These are phyloP conservation scores for Fissipunctia ypsillon DNA, from an alignment of 2,888 invertebrate genomes.

Conservation along the genomic window DNA sequence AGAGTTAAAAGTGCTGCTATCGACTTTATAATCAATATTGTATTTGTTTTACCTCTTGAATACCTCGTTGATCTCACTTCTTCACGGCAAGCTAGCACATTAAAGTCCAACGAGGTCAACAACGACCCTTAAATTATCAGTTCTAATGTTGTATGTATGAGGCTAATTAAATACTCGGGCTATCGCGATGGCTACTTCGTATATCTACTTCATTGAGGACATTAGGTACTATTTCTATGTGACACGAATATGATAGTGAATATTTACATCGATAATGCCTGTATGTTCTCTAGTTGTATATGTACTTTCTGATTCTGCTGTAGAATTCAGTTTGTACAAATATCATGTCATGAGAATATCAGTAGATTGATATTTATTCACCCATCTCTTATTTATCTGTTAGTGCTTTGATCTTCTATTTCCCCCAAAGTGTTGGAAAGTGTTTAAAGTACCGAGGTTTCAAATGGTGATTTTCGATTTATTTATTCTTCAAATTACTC, in stretches of 20 bases:
- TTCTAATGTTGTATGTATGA: constrained; percentile 31
- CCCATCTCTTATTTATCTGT: neutral
- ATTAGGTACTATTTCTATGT: constrained; percentile 20
- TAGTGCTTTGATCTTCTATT: no score
- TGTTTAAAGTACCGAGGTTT: no score
- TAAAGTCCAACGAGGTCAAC: constrained; percentile 29
- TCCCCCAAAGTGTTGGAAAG: no score
- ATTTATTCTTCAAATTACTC: no score
- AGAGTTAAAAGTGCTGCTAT: neutral
- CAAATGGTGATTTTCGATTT: no score
- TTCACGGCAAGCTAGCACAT: constrained; percentile 38
- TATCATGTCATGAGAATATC: neutral
- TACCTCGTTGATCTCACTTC: neutral
- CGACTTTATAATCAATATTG: neutral
- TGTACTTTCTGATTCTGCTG: neutral
- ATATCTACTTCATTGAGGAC: constrained; percentile 32
- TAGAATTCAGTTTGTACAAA: neutral
- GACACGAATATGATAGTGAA: constrained; percentile 11
- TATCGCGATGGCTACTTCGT: constrained; percentile 42
- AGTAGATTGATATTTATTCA: neutral
- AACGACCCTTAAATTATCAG: constrained; percentile 40
- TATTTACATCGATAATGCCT: constrained; percentile 10
- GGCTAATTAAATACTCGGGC: constrained; percentile 46
- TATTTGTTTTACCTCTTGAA: neutral
- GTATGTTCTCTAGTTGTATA: neutral